phyloP scores from a whole-genome alignment of 2,888 invertebrate species.

The Eumerus sabulonum region DNA sequence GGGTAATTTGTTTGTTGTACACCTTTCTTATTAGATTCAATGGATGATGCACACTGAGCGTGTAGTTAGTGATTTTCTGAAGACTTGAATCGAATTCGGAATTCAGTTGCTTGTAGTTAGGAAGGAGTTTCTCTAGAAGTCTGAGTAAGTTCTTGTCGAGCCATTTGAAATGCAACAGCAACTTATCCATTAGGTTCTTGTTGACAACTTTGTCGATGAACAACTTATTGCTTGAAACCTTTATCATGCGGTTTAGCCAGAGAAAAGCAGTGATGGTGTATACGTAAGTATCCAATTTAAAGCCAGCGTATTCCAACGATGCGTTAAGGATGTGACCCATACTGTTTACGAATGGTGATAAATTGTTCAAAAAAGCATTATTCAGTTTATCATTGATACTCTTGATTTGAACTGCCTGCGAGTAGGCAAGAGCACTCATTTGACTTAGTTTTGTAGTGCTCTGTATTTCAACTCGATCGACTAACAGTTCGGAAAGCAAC shows the following conservation, averaged over 20 bases:
- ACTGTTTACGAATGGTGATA: constrained; percentile 71
- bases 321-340: constrained; percentile 69
- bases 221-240: constrained; percentile 72
- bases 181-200: constrained; percentile 81
- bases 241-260: constrained; percentile 76
- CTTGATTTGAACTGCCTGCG: constrained; percentile 73
- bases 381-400: constrained; percentile 74
- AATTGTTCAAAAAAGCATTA: constrained; percentile 73
- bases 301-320: constrained; percentile 67
- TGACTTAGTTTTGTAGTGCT: constrained; percentile 70
- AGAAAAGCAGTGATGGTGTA: constrained; percentile 72
- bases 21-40: constrained; percentile 74
- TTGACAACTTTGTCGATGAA: constrained; percentile 76
- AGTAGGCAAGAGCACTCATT: constrained; percentile 75
- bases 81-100: constrained; percentile 67
- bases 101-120: constrained; percentile 62
- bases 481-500: constrained; percentile 71
- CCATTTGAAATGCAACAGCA: constrained; percentile 88
- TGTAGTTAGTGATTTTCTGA: constrained; percentile 71
- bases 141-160: constrained; percentile 83
- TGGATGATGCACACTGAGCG: constrained; percentile 72
- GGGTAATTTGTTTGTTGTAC: constrained; percentile 74
- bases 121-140: constrained; percentile 63
- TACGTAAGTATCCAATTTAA: constrained; percentile 72
- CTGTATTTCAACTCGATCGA: constrained; percentile 70